Evolutionary conservation across 2,888 invertebrate genomes (phyloP).

Genomic region (Oscheius sp.): DNA sequence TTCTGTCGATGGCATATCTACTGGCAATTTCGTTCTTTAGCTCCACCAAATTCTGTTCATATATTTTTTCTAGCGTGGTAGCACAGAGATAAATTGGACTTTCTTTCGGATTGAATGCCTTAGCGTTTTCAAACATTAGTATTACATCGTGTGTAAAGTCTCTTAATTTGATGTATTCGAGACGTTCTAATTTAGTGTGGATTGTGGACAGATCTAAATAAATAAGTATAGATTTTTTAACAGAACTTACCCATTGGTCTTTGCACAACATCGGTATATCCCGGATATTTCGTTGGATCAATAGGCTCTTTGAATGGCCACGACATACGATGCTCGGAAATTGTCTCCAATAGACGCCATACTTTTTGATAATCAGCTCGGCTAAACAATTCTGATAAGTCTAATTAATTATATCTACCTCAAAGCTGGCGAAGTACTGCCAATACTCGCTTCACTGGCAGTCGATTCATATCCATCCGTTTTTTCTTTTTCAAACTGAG

Average conservation of each 20-base stretch:
- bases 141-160: constrained; percentile 98
- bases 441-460: constrained; percentile 11
- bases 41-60: constrained; percentile 80
- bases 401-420: constrained; percentile 1
- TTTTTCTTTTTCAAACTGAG: constrained; percentile 73
- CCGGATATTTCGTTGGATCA: constrained; percentile 92
- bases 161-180: constrained; percentile 73
- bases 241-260: constrained; percentile 75
- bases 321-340: constrained; percentile 79
- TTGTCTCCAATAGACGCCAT: constrained; percentile 47
- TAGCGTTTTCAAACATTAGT: constrained; percentile 96
- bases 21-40: constrained; percentile 20
- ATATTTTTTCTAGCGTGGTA: constrained; percentile 91
- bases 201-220: constrained; percentile 90
- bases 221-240: constrained; percentile 49
- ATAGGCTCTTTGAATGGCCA: constrained; percentile 99
- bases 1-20: not conserved
- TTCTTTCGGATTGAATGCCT: constrained; percentile 76
- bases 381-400: constrained; percentile 31
- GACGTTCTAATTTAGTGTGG: constrained; percentile 67
- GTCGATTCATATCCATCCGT: constrained; percentile 40
- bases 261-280: constrained; percentile 84
- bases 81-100: constrained; percentile 96
- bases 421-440: constrained; percentile 13
- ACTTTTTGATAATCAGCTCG: constrained; percentile 50